Base-by-base conservation (phyloP, 1,140 invertebrate genomes). In the Dendroctonus valens region DNA sequence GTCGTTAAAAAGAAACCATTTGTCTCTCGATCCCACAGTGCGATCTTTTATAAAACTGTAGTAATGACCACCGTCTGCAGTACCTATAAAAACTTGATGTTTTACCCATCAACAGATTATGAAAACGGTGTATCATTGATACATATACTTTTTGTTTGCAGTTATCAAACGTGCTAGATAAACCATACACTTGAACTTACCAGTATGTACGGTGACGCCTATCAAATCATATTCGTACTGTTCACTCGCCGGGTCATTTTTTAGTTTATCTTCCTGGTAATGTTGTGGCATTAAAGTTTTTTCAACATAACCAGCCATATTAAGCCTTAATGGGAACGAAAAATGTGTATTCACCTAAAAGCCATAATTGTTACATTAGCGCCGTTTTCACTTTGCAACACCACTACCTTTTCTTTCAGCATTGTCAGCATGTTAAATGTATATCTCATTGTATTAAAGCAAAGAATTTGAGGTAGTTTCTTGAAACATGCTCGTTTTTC, bases 371-470 rank as follows among this genome's bases (percentile, higher is more conserved):
- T 7, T 15, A 42, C 14, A 42, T 7, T 37, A 15, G 11, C 50
- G 15, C 7, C 11, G 1, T 51, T 12, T 51, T 12, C 2, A 46
- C 5, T 11, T 11, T 12, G 12, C 12, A 12, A n/a, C 50, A 52
- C 8, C 2, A 52, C 8, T 46, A 59, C 64, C 78, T 97, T 98
- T 78, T 98, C 96, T 75, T 97, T 97, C 7, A 94, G 83, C 94
- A 97, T 97, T 0, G 95, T 97, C 0, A 96, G 85, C 94, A 97
- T 97, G 78, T 97, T 97, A 76, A 97, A 98, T 0, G 94, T 96
- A 72, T 97, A 98, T n/a, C 95, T 84, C 94, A 98, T 96, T 0
- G 95, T 98, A 77, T 98, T 98, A 75, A 97, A 96, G 75, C 94
- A 97, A 11, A 98, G 79, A 67, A 97, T 96, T 61, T 92, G 89